phyloP scores from a whole-genome alignment of 2,888 invertebrate genomes.

The Pterobdella sp. region DNA sequence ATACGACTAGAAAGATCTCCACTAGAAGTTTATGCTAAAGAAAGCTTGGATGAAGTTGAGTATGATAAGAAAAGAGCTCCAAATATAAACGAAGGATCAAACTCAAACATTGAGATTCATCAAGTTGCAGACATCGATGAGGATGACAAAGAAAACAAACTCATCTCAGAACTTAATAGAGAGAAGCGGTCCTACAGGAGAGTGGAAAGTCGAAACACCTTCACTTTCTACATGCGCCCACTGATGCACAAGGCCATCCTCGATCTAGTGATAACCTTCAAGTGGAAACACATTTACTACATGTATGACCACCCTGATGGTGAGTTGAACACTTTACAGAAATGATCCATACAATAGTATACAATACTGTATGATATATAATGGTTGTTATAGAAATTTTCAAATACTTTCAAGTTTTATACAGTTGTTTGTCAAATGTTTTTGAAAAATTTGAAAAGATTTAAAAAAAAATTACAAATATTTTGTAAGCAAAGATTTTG shows the following conservation, averaged over 20 bases:
- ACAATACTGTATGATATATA: no score
- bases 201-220: not conserved
- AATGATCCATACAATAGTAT: no score
- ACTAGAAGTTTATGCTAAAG: not conserved
- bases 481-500: no score
- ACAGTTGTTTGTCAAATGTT: no score
- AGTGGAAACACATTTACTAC: conserved; percentile 28
- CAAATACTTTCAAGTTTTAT: no score
- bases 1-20: no score
- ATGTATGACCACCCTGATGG: conserved; percentile 27
- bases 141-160: not conserved
- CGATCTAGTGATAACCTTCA: conserved; percentile 22
- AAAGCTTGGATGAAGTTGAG: not conserved
- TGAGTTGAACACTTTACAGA: no score
- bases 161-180: not conserved
- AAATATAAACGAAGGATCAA: no score
- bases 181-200: not conserved
- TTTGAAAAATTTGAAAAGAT: no score
- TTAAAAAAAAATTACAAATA: no score
- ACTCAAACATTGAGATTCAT: no score
- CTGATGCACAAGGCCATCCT: conserved; percentile 23
- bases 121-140: not conserved
- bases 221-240: conserved; percentile 23
- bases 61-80: not conserved
- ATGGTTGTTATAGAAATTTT: no score